Conservation (phyloP, 2,888 invertebrate genomes). For the Tetramorium bicarinatum region DNA sequence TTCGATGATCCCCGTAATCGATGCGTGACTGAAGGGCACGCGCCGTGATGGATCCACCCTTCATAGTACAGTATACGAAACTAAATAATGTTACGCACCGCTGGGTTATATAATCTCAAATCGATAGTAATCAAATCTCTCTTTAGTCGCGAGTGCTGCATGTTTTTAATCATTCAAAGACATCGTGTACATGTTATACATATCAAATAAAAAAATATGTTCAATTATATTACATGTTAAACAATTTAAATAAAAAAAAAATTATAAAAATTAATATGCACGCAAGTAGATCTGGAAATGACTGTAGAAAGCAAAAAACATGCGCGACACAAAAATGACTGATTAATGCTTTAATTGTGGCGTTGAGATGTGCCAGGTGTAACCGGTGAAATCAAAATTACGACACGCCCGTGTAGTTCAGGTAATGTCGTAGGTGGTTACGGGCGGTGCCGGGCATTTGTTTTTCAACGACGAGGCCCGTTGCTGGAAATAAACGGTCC, state of each 20-base stretch:
- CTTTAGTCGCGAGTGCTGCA: background rate
- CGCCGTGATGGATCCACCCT: constrained; percentile 42
- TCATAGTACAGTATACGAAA: background rate
- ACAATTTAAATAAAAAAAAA: background rate
- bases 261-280: background rate
- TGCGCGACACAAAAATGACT: background rate
- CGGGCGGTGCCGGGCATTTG: constrained; percentile 46
- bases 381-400: constrained; percentile 28
- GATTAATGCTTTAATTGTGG: constrained; percentile 8
- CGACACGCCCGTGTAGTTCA: constrained; percentile 9
- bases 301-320: background rate
- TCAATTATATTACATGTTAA: too few relatives aligned
- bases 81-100: constrained; percentile 33
- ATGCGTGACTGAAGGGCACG: constrained; percentile 61
- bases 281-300: background rate
- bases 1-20: constrained; percentile 44
- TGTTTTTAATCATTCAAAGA: background rate
- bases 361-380: background rate
- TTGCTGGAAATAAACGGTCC: constrained; percentile 64
- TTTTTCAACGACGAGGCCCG: constrained; percentile 46
- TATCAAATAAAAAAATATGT: background rate
- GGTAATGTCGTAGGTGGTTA: constrained; percentile 38
- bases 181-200: background rate
- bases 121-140: constrained; percentile 12
- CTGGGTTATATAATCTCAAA: background rate